Evolutionary conservation across 1,140 invertebrate genomes (phyloP), one percentile per base, ranked within the genome.

Genomic region (Epicauta chinensis): DNA sequence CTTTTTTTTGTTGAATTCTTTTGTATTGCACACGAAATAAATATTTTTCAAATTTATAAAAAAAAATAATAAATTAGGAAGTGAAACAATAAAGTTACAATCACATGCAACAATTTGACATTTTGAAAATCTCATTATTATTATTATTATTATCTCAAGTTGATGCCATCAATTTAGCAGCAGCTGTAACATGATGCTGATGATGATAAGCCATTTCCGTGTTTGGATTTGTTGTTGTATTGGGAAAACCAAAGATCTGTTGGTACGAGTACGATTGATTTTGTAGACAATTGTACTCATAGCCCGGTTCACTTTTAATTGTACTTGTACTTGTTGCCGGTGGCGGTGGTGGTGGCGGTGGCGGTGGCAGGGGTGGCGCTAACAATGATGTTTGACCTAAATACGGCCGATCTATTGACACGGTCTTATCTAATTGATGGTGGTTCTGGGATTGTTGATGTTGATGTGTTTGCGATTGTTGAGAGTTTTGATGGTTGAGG

Each of bases 131-230:
- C 23, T 5, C 23, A 23, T n/a, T n/a, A n/a, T n/a, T n/a, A n/a
- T n/a, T n/a, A n/a, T n/a, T n/a, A n/a, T n/a, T 15, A n/a, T 12
- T n/a, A 37, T 3, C 36, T 72, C 82, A 87, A 60, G 85, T 86
- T n/a, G 84, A 86, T 2, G 86, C 84, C 75, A 88, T 83, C 44
- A 87, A 71, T 63, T 88, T 88, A 13, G 86, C 84, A 35, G 85
- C 82, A 35, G 84, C 83, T 12, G 85, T 87, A 31, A 88, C 84
- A 71, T 87, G 86, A 62, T 87, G 84, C 65, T 88, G 86, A 68
- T 88, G 86, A 68, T 87, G 83, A 69, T 87, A 88, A 1, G 73
- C 67, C 41, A 72, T 66, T 60, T 75, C 61, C 46, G 63, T 40
- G 47, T 61, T 55, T 55, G 54, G 41, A 47, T 63, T 61, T 11